Percentiles rank a stretch among this genome's conserved stretches.
Evolutionary conservation across 2,113 vertebrate genomes (phyloP).

Genomic region (Anolis sagrei): DNA sequence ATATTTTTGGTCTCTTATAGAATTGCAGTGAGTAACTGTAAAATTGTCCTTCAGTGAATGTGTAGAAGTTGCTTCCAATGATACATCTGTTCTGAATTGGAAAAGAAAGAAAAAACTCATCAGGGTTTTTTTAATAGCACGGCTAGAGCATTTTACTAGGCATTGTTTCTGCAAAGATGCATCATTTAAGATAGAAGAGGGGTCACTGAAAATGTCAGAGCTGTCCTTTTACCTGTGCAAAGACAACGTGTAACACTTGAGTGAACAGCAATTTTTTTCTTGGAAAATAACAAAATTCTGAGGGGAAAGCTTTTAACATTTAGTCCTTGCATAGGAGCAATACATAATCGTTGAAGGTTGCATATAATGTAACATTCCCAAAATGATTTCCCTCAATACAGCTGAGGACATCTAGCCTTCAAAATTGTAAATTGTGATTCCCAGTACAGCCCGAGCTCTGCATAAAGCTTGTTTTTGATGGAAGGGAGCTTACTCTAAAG

Average conservation of each 20-base stretch:
- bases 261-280: background rate
- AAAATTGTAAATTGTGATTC: background rate
- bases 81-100: constrained; percentile 48
- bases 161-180: background rate
- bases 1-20: constrained; percentile 55
- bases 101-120: constrained; percentile 3
- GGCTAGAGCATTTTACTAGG: background rate
- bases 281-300: background rate
- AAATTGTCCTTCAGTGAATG: constrained; percentile 33
- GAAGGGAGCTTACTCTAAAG: background rate
- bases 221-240: background rate
- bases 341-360: background rate
- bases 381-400: background rate
- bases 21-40: constrained; percentile 51
- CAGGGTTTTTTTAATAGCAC: background rate
- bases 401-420: background rate
- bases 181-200: background rate
- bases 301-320: background rate
- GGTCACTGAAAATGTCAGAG: background rate
- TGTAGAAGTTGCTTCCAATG: constrained; percentile 46
- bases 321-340: background rate
- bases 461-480: background rate
- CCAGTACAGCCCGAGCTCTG: no score
- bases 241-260: background rate
- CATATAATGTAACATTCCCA: background rate